Base-by-base conservation (phyloP, 2,888 invertebrate genomes). In the Dynastes tityus region DNA sequence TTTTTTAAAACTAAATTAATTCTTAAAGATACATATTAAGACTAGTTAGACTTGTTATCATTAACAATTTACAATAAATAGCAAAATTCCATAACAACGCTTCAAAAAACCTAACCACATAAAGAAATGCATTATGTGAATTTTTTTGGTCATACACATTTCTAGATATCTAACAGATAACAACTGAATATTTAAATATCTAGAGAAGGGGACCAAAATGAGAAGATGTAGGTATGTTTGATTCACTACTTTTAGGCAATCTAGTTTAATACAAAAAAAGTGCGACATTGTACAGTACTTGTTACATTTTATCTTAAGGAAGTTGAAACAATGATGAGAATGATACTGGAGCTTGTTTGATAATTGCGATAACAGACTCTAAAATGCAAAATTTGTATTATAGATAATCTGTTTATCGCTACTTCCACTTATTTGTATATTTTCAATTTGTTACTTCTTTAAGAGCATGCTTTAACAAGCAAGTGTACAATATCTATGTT, bases 41-140 rank as follows among this genome's bases (percentile, higher is more conserved):
- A 73, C 55, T 58, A 73, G 55, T 22, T 9, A 32, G 32, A 32
- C 63, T 32, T 22, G 16, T 65, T 37, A 65, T 8, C 22, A 22
- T 40, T 67, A 58, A 58, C 55, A 58, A 58, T 58, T 58, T 45
- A 45, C 45, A 58, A 58, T 58, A 58, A 58, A 58, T 58, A 58
- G 22, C 16, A 16, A 16, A 4, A 22, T 58, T 22, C 16, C 5
- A 58, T 22, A 58, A 45, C 45, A 45, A 45, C 8, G 11, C 8
- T 45, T 11, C 11, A 2, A 45, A 45, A 11, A 45, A 45, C 8
- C 45, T 45, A 45, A 58, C 22, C 55, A 58, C 27, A 58, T 58
- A 58, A 58, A 8, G n/a, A 2, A 58, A 58, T 27, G 5, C 53
- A 53, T n/a, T n/a, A 53, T 53, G 53, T 53, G n/a, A 13, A n/a